Evolutionary conservation across 2,113 vertebrate genomes (phyloP).

Genomic region (Corynorhinus townsendii): DNA sequence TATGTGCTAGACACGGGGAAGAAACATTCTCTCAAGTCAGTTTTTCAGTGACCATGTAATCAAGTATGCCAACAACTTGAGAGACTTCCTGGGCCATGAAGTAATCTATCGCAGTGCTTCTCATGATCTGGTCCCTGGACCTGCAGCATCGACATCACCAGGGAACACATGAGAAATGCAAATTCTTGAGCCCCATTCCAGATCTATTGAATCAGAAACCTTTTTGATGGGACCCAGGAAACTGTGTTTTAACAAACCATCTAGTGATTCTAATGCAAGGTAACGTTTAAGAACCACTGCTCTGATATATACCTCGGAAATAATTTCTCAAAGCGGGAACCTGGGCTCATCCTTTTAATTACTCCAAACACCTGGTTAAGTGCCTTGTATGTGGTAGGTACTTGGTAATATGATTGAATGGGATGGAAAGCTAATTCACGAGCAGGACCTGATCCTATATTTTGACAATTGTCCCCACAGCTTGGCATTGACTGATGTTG

Average conservation of each 20-base stretch:
- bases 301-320: not conserved
- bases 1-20: not conserved
- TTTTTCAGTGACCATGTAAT: not conserved
- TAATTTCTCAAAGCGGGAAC: constrained; percentile 8
- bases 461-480: constrained; percentile 63
- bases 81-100: not conserved
- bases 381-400: constrained; percentile 58
- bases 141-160: not conserved
- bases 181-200: not conserved
- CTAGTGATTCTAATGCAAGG: not conserved
- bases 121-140: not conserved
- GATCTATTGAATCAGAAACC: not conserved
- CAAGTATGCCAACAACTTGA: not conserved
- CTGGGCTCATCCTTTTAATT: constrained; percentile 31
- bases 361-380: constrained; percentile 58
- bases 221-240: not conserved
- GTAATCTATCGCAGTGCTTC: not conserved
- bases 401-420: constrained; percentile 64
- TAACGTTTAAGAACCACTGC: not conserved
- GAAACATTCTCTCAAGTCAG: constrained; percentile 26
- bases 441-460: constrained; percentile 53
- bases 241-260: not conserved
- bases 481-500: constrained; percentile 69
- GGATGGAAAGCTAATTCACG: constrained; percentile 57
- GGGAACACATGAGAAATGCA: not conserved